Evolutionary conservation across 2,113 vertebrate species (phyloP), one percentile per base, ranked within the genome.

Genomic region (Agelaius tricolor): DNA sequence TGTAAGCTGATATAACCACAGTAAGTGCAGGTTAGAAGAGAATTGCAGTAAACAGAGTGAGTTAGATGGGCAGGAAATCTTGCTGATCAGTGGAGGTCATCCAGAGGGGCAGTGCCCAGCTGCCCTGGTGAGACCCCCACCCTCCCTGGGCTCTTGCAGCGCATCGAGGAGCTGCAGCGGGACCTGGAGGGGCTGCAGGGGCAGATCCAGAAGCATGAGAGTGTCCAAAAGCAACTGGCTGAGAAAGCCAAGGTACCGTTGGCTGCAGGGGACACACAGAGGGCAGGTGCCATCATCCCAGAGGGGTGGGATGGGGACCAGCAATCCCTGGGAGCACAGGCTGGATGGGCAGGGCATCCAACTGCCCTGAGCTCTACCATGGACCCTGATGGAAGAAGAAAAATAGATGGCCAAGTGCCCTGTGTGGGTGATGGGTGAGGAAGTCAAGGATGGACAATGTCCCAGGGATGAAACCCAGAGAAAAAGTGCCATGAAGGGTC

Each of bases 151-250:
- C 62, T 93, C 82, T 90, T 90, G 31, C 90, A 98, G 98, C 80
- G 28, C 33, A 67, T 97, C 4, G 4, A 49, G 46, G 90, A 97
- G 62, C 87, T 98, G 95, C 96, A 98, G 39, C 33, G 2, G 1
- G 89, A 95, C 31, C 62, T 97, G 81, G 37, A 88, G 72, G 33
- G 84, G 54, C 87, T 96, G 46, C 86, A 89, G 78, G 37, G 59
- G 11, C 82, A 97, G 33, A n/a, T 94, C 11, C 86, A 31, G 37
- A 95, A 80, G 47, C 35, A 52, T 9, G 87, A 97, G n/a, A 66
- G 58, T 9, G 14, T 94, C 27, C 93, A 11, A 47, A 93, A 28
- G 2, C 93, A 74, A 20, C 93, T 98, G 63, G 78, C 88, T 3
- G 89, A 95, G 65, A 97, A 95, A 37, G 71, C 57, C 44, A 95